Conservation (phyloP, 2,113 vertebrate genomes). For the Camelus dromedarius region DNA sequence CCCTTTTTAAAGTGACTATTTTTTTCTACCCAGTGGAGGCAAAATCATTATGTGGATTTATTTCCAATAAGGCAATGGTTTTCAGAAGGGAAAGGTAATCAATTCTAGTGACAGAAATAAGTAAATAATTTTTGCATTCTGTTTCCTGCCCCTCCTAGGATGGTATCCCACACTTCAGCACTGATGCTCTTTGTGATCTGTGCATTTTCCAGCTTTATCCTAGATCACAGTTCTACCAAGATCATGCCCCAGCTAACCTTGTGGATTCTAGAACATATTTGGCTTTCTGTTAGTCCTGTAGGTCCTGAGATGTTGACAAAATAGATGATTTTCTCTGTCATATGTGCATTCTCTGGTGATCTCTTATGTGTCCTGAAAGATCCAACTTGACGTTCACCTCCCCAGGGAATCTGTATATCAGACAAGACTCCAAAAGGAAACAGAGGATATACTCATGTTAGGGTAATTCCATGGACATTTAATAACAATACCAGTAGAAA, state of each 20-base stretch:
- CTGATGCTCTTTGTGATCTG: background rate
- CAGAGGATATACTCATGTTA: background rate
- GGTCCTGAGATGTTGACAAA: background rate
- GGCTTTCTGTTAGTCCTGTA: background rate
- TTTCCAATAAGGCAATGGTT: conserved; percentile 27
- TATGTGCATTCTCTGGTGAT: background rate
- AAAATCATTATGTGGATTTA: conserved; percentile 29
- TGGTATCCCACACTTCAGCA: background rate
- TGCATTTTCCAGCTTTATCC: background rate
- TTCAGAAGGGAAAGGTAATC: conserved; percentile 32
- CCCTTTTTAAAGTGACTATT: background rate
- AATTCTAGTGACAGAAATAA: background rate
- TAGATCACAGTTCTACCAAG: background rate
- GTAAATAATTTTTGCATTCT: background rate
- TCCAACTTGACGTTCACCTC: background rate
- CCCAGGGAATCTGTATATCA: background rate
- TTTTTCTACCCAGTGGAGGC: background rate
- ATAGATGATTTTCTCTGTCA: background rate
- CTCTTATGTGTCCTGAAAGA: background rate
- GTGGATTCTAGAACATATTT: background rate
- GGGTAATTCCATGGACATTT: background rate
- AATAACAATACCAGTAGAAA: background rate
- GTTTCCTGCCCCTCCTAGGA: background rate
- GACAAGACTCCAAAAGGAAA: background rate
- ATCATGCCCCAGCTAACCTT: background rate